Conservation (phyloP, 92 coral and sea anemone species). For the Meandrina meandrites region DNA sequence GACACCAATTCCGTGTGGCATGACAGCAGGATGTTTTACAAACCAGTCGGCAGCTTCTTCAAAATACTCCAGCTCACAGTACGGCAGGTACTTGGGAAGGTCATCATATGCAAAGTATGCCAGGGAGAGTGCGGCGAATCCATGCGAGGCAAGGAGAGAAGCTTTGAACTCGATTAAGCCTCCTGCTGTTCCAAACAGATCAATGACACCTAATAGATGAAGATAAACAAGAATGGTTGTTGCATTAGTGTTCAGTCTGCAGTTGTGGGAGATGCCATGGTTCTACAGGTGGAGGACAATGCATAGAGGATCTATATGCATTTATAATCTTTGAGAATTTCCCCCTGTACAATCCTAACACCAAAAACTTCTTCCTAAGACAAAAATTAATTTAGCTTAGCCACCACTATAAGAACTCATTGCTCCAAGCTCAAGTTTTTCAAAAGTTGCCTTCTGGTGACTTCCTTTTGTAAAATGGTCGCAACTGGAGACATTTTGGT, state of each 20-base stretch:
- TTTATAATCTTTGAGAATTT: too few species aligned
- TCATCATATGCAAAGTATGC: slow-evolving; percentile 69
- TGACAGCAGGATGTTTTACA: slow-evolving; percentile 54
- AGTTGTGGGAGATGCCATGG: neutral
- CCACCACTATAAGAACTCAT: too few species aligned
- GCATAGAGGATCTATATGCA: too few species aligned
- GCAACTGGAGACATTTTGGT: too few species aligned
- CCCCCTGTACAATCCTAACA: too few species aligned
- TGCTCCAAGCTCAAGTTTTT: too few species aligned
- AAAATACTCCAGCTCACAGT: slow-evolving; percentile 71
- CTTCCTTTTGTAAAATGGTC: too few species aligned
- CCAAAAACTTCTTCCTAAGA: too few species aligned
- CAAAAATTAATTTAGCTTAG: too few species aligned
- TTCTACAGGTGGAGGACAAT: neutral
- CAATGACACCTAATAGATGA: slow-evolving; percentile 56
- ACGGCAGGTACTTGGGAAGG: slow-evolving; percentile 55
- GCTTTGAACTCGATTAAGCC: slow-evolving; percentile 66
- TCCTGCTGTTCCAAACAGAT: slow-evolving; percentile 65
- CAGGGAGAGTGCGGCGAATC: slow-evolving; percentile 66
- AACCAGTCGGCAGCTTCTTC: slow-evolving; percentile 79
- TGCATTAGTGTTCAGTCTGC: neutral
- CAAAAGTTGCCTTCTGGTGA: too few species aligned
- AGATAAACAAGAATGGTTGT: neutral
- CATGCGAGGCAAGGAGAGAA: slow-evolving; percentile 78
- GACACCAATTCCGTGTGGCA: slow-evolving; percentile 59